Evolutionary conservation across 2,797 vertebrate species (phyloP).

Genomic region (Sciurus carolinensis): DNA sequence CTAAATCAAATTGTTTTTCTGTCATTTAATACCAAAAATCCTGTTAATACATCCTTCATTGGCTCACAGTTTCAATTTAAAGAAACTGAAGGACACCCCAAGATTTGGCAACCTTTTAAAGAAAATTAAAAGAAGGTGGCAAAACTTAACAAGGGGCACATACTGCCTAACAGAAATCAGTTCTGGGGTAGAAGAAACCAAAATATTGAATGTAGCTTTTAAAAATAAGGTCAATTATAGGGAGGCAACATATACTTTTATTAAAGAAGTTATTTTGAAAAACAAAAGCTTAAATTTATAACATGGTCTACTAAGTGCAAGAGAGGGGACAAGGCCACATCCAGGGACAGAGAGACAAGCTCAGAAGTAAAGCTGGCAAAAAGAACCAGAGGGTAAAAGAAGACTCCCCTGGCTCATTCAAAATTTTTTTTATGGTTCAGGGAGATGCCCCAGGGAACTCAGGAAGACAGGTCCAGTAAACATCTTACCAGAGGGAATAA

Average conservation of each 20-base stretch:
- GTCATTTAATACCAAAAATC: not conserved
- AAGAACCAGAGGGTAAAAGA: not conserved
- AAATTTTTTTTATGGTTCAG: not conserved
- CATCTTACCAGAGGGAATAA: no score
- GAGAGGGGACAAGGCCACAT: not conserved
- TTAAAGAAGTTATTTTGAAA: conserved; percentile 16
- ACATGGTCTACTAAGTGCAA: not conserved
- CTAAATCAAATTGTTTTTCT: not conserved
- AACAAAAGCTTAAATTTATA: not conserved
- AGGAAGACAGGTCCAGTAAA: not conserved
- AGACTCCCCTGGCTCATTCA: not conserved
- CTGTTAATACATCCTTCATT: not conserved
- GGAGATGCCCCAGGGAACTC: not conserved
- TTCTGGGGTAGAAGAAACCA: not conserved
- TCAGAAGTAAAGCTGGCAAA: not conserved
- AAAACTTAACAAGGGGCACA: not conserved
- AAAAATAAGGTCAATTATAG: not conserved
- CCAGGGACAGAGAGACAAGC: not conserved
- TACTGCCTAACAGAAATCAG: not conserved
- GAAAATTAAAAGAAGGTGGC: not conserved
- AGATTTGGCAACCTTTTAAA: not conserved
- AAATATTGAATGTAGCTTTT: not conserved
- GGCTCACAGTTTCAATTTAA: not conserved
- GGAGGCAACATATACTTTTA: not conserved
- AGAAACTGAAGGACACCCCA: not conserved